Percentiles rank a stretch among this genome's conserved stretches.
Evolutionary conservation across 2,888 invertebrate species (phyloP).

Genomic region (Pristionchus mayeri): DNA sequence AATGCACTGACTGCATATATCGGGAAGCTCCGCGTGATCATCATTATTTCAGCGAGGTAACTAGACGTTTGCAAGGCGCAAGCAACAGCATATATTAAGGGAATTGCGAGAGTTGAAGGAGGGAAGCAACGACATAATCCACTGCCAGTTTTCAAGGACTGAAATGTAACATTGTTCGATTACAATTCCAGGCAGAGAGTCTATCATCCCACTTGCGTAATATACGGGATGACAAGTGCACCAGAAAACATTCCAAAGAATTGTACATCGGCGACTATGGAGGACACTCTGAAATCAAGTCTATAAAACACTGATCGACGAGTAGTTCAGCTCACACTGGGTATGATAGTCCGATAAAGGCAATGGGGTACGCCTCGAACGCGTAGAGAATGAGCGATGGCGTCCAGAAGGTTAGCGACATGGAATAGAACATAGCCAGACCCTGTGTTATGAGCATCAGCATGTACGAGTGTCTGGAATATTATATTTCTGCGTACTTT

Average conservation of each 20-base stretch:
- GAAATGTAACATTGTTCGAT: not conserved
- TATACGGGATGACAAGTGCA: not conserved
- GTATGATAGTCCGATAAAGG: not conserved
- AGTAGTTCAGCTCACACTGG: not conserved
- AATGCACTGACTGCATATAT: not conserved
- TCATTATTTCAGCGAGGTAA: not conserved
- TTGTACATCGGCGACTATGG: not conserved
- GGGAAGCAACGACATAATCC: not conserved
- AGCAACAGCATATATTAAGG: not conserved
- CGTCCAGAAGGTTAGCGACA: not conserved
- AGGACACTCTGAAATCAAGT: not conserved
- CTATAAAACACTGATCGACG: not conserved
- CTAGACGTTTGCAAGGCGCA: not conserved
- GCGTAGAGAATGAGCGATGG: not conserved
- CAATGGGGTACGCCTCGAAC: not conserved
- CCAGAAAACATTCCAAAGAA: not conserved
- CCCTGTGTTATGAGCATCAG: too few species aligned
- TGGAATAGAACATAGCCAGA: not conserved
- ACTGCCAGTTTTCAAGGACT: not conserved
- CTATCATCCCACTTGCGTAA: too few species aligned
- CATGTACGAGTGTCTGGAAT: not conserved
- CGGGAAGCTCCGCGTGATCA: not conserved
- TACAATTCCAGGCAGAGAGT: too few species aligned
- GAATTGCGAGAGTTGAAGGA: not conserved
- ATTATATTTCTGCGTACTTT: not conserved